Evolutionary conservation across 2,888 invertebrate genomes (phyloP).

Genomic region (Agonopterix heracliana): DNA sequence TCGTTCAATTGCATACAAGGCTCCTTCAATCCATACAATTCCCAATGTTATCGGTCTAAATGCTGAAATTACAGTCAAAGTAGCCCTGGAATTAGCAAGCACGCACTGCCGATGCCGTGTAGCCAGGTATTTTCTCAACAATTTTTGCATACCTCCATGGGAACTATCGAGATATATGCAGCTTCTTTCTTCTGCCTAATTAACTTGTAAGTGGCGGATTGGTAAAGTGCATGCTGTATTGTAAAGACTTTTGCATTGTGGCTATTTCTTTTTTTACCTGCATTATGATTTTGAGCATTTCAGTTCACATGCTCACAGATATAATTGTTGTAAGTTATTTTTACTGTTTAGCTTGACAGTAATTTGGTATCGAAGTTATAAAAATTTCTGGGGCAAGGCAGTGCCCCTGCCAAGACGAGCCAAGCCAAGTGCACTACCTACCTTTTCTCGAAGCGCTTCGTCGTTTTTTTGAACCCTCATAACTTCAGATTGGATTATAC

Average conservation of each 20-base stretch:
- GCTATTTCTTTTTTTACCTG: not conserved
- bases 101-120: constrained; percentile 44
- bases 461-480: too few species aligned
- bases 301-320: too few species aligned
- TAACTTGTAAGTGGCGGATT: constrained; percentile 48
- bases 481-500: too few species aligned
- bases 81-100: constrained; percentile 50
- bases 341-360: too few species aligned
- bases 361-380: too few species aligned
- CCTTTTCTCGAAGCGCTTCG: too few species aligned
- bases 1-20: not conserved
- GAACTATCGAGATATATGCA: constrained; percentile 46
- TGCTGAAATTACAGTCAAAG: constrained; percentile 53
- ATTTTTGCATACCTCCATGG: constrained; percentile 72
- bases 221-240: constrained; percentile 27
- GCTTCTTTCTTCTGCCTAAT: constrained; percentile 45
- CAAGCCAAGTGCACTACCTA: too few species aligned
- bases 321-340: too few species aligned
- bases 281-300: too few species aligned
- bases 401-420: too few species aligned
- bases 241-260: constrained; percentile 12
- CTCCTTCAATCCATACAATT: constrained; percentile 28
- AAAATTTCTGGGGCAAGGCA: too few species aligned
- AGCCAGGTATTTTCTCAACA: constrained; percentile 60
- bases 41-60: constrained; percentile 52